Conservation (phyloP, 2,797 vertebrate genomes). For the Rhodeus uyekii region DNA sequence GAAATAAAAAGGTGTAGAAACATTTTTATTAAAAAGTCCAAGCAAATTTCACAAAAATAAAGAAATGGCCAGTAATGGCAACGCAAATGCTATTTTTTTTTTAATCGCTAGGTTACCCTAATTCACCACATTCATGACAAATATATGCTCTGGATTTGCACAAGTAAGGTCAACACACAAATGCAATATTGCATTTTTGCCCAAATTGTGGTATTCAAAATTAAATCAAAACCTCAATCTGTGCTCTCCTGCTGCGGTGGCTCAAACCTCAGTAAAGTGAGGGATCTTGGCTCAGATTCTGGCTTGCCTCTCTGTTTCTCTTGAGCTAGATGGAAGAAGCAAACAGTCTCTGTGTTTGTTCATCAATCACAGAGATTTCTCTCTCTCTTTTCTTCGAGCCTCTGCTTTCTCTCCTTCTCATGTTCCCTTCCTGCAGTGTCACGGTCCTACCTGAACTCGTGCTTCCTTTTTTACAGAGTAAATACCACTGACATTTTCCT, state of each 20-base stretch:
- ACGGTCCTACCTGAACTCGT: slow-evolving; percentile 5
- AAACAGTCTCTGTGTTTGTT: slow-evolving; percentile 46
- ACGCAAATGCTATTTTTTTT: no score
- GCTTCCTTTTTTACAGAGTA: slow-evolving; percentile 42
- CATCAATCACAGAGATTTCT: slow-evolving; percentile 45
- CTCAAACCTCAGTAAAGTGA: slow-evolving; percentile 14
- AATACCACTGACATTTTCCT: slow-evolving; percentile 46
- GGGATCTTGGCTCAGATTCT: slow-evolving; percentile 33
- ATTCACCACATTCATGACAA: background rate
- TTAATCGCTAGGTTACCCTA: background rate
- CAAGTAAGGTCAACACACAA: background rate
- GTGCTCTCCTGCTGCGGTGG: background rate
- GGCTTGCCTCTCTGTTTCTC: slow-evolving; percentile 26
- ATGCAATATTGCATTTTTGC: background rate
- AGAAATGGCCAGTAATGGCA: background rate
- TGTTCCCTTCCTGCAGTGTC: slow-evolving; percentile 29
- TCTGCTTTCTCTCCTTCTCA: slow-evolving; percentile 8
- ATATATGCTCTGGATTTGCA: background rate
- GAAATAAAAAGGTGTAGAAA: no score
- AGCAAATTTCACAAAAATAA: background rate
- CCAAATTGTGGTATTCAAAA: background rate
- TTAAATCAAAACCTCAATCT: background rate
- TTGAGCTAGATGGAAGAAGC: slow-evolving; percentile 41
- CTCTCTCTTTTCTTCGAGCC: slow-evolving; percentile 5
- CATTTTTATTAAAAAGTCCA: no score